These are phyloP conservation scores for Pristionchus arcanus DNA, from an alignment of 2,888 invertebrate species.

Conservation along the genomic window DNA sequence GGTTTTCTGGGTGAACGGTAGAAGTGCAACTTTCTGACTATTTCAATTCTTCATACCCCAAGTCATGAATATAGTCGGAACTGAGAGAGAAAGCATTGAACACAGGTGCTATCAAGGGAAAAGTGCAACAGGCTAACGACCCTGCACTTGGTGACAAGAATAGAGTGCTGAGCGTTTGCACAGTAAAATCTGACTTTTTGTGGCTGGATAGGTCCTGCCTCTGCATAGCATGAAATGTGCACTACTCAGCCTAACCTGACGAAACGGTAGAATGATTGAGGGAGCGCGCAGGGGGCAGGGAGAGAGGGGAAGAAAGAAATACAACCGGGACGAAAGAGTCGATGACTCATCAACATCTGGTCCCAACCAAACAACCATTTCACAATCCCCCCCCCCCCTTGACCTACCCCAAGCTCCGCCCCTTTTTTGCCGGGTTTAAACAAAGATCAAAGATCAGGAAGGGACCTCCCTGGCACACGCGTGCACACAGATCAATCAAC, in stretches of 20 bases:
- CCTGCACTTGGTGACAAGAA: neutral
- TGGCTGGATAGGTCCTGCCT: neutral
- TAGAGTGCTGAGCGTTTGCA: neutral
- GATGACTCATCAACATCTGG: slow-evolving; percentile 45
- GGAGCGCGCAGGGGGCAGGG: neutral
- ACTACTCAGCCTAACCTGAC: neutral
- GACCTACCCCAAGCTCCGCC: slow-evolving; percentile 17
- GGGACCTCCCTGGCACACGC: neutral
- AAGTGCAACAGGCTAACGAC: too few species aligned
- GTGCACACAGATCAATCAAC: slow-evolving; percentile 39
- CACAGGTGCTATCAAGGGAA: too few species aligned
- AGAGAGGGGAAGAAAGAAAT: neutral
- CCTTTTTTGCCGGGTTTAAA: neutral
- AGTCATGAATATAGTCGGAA: too few species aligned
- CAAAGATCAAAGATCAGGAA: neutral
- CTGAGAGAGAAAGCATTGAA: too few species aligned
- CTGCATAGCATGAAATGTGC: too few species aligned
- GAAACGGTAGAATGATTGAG: neutral
- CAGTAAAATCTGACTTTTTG: neutral
- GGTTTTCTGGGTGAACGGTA: neutral
- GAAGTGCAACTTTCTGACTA: too few species aligned
- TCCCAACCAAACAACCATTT: neutral
- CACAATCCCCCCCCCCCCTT: neutral
- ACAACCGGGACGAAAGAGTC: neutral
- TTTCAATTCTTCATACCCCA: too few species aligned